These are phyloP conservation scores for Thalassarche chlororhynchos DNA, from an alignment of 2,113 vertebrate genomes.

Conservation along the genomic window DNA sequence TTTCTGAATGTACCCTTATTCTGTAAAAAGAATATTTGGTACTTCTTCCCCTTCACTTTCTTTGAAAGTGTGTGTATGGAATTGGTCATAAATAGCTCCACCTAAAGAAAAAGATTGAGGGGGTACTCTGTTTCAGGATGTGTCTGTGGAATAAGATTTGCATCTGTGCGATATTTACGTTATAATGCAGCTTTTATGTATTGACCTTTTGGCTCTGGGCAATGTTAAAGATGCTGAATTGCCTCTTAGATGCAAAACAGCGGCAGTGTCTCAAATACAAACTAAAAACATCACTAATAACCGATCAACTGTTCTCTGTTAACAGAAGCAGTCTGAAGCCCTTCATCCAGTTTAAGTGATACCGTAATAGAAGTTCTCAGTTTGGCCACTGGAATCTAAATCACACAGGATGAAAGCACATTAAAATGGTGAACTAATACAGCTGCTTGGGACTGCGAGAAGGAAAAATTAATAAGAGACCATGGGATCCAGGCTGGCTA, in stretches of 20 bases:
- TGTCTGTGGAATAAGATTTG: neutral
- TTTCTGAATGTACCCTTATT: neutral
- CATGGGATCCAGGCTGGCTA: neutral
- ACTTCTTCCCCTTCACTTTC: neutral
- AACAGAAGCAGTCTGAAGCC: neutral
- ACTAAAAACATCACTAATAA: neutral
- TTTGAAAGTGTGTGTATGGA: neutral
- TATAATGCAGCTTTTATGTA: neutral
- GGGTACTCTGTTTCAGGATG: neutral
- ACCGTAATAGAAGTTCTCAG: neutral
- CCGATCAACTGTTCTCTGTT: neutral
- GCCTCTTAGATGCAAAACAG: neutral
- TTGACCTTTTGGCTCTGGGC: neutral
- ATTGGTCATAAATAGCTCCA: neutral
- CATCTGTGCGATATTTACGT: neutral
- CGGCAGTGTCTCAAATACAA: neutral
- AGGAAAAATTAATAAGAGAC: slow-evolving; percentile 18
- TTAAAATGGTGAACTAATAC: neutral
- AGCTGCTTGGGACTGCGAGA: neutral
- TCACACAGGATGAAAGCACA: neutral
- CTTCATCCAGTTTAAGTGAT: neutral
- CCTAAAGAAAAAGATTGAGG: neutral
- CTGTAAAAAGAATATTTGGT: neutral
- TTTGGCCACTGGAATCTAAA: neutral
- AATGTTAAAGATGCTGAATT: neutral